phyloP scores from a whole-genome alignment of 2,888 invertebrate species.

The Callyntrura sp. region DNA sequence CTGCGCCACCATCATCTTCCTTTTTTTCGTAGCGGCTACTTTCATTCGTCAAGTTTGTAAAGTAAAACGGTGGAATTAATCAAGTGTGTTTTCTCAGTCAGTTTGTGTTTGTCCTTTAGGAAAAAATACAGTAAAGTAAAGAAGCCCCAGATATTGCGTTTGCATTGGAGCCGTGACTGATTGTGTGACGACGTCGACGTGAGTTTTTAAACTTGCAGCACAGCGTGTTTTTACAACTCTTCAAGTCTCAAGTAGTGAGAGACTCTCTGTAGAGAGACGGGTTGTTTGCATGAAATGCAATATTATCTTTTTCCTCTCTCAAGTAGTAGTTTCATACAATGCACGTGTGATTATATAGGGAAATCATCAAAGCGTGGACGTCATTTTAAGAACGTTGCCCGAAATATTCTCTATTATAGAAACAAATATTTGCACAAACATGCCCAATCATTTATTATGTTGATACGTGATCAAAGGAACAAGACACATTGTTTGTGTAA shows the following conservation, averaged over 20 bases:
- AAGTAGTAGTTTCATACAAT: no score
- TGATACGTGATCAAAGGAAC: neutral
- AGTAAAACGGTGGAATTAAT: conserved; percentile 50
- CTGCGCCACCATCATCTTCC: no score
- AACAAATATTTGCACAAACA: conserved; percentile 41
- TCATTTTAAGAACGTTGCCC: neutral
- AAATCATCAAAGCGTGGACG: no score
- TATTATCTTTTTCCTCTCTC: neutral
- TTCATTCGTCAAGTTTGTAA: no score
- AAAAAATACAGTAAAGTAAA: neutral
- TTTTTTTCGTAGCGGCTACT: no score
- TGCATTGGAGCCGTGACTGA: no score
- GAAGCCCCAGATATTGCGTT: neutral
- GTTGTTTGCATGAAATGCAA: no score
- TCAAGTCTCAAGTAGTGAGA: neutral
- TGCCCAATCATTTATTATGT: conserved; percentile 9
- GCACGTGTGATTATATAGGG: neutral
- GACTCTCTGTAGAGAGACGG: neutral
- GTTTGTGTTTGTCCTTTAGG: no score
- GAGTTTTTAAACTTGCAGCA: neutral
- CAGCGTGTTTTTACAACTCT: no score
- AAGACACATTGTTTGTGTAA: neutral
- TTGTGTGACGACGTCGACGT: neutral
- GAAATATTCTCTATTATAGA: neutral
- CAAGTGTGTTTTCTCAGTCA: conserved; percentile 16